These are phyloP conservation scores for Enhydra lutris DNA, from an alignment of 2,113 vertebrate species.

Conservation along the genomic window DNA sequence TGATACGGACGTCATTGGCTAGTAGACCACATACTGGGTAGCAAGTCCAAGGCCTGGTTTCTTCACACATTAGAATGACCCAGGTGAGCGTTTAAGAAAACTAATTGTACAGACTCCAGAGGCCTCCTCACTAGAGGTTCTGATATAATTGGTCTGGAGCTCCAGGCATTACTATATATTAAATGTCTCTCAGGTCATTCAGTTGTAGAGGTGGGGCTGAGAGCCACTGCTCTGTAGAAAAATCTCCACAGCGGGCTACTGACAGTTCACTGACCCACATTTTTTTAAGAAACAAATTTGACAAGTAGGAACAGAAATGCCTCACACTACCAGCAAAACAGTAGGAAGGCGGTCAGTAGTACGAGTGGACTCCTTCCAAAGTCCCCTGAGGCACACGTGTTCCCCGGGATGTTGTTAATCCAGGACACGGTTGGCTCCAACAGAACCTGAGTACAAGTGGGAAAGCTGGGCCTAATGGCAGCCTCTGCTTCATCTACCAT, in stretches of 20 bases:
- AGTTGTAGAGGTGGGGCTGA: not conserved
- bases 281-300: not conserved
- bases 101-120: not conserved
- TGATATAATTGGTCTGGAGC: not conserved
- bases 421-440: not conserved
- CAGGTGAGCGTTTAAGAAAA: not conserved
- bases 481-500: fast-evolving
- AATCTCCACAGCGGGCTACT: not conserved
- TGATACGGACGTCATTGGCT: not conserved
- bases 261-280: not conserved
- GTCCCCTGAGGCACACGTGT: not conserved
- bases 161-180: not conserved
- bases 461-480: not conserved
- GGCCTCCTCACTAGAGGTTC: not conserved
- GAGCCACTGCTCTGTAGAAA: not conserved
- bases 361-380: not conserved
- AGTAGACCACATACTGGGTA: not conserved
- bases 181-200: not conserved
- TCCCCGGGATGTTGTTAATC: not conserved
- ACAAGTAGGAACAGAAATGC: not conserved
- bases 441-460: not conserved
- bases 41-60: not conserved
- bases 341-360: not conserved
- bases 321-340: not conserved
- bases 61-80: not conserved